Conservation (phyloP, 1,140 invertebrate genomes). For the Chironomus tepperi region DNA sequence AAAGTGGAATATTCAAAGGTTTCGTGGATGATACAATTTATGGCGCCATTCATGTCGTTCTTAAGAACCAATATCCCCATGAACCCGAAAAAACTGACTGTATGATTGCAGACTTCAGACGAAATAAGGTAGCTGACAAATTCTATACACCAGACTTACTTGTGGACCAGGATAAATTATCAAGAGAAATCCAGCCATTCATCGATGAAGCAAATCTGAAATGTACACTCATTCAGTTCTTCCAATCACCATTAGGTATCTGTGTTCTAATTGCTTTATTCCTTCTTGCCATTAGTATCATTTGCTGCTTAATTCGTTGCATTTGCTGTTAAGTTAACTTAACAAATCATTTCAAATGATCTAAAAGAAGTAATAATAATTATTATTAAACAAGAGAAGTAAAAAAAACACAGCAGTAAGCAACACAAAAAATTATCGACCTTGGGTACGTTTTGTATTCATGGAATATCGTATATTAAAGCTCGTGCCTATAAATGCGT, state of each 20-base stretch:
- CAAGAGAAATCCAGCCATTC: not conserved
- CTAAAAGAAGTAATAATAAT: too few relatives aligned
- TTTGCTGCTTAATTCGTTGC: slow-evolving; percentile 12
- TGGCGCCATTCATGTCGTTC: not conserved
- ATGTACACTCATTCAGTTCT: not conserved
- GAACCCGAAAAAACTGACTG: not conserved
- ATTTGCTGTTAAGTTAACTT: not conserved
- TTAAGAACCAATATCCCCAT: not conserved
- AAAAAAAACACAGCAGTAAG: too few relatives aligned
- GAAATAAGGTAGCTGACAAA: slow-evolving; percentile 10
- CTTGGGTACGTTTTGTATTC: too few relatives aligned
- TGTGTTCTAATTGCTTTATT: not conserved
- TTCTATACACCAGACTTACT: not conserved
- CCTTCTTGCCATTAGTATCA: not conserved
- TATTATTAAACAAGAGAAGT: too few relatives aligned
- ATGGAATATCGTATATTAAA: too few relatives aligned
- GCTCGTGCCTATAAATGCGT: too few relatives aligned
- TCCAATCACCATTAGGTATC: not conserved
- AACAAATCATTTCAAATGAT: too few relatives aligned
- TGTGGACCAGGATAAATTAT: not conserved
- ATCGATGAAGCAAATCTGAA: not conserved
- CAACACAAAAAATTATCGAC: too few relatives aligned
- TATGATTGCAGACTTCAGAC: not conserved
- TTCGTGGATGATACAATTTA: not conserved
- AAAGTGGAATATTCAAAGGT: not conserved